Conservation (phyloP, 2,113 vertebrate genomes). For the Rhinoderma darwinii region DNA sequence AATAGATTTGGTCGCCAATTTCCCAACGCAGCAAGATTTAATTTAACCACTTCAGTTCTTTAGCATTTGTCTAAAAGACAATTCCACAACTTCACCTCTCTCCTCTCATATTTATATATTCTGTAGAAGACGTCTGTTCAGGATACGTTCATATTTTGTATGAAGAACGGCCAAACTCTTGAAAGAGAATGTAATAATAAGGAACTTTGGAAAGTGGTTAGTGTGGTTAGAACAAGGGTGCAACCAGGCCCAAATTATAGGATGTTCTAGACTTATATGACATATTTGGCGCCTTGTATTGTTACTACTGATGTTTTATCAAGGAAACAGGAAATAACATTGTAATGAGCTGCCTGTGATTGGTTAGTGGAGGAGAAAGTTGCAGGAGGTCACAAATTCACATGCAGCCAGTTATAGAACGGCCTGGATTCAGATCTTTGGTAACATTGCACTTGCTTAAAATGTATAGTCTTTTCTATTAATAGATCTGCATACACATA, state of each 20-base stretch:
- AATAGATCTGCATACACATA: not conserved
- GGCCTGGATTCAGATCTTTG: not conserved
- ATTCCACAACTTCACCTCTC: not conserved
- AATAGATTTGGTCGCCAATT: not conserved
- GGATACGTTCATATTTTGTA: conserved; percentile 19
- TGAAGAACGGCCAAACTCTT: conserved; percentile 46
- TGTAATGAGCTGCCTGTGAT: conserved; percentile 37
- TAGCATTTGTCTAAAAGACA: too few relatives aligned
- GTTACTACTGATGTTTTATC: conserved; percentile 41
- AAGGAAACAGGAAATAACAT: conserved; percentile 36
- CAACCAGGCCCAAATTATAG: conserved; percentile 54
- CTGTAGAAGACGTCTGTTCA: not conserved
- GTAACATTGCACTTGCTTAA: not conserved
- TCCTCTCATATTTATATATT: not conserved
- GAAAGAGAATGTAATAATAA: conserved; percentile 50
- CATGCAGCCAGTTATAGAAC: conserved; percentile 10
- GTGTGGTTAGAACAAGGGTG: conserved; percentile 48
- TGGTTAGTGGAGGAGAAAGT: conserved; percentile 46
- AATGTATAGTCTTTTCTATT: not conserved
- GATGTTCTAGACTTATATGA: conserved; percentile 40
- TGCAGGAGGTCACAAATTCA: not conserved
- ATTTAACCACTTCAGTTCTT: not conserved
- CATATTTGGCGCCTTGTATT: conserved; percentile 55
- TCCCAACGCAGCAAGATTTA: not conserved
- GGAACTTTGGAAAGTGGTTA: conserved; percentile 36